Evolutionary conservation across 2,113 vertebrate genomes (phyloP).

Genomic region (Melanocharis versteri): DNA sequence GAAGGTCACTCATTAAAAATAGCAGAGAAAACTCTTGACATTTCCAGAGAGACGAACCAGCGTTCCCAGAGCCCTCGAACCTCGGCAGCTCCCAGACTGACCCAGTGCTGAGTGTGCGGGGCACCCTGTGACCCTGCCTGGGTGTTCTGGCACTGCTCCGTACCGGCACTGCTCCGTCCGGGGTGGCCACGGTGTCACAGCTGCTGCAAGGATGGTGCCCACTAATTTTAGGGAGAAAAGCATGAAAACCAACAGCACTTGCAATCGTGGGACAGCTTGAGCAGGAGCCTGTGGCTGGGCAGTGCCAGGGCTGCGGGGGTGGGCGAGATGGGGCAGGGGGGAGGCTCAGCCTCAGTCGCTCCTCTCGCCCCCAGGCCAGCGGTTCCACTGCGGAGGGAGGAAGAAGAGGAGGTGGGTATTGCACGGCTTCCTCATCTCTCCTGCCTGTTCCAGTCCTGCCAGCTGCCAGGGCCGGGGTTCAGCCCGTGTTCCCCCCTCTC

Average conservation of each 20-base stretch:
- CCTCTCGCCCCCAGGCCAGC: constrained; percentile 72
- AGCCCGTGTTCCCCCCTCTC: rapidly evolving
- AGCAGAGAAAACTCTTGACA: constrained; percentile 37
- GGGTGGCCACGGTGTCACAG: rapidly evolving
- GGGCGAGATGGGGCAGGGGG: background rate
- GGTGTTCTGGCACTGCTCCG: background rate
- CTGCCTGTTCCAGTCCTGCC: background rate
- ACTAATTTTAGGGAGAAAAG: background rate
- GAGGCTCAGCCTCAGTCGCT: background rate
- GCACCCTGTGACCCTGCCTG: background rate
- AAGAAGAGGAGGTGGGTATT: constrained; percentile 66
- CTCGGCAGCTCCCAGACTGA: background rate
- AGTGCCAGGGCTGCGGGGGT: background rate
- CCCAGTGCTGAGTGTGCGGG: rapidly evolving
- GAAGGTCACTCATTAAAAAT: constrained; percentile 62
- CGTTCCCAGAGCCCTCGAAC: background rate
- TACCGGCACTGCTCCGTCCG: rapidly evolving
- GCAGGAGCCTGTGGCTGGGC: background rate
- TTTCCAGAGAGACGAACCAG: background rate
- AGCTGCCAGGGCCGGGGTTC: background rate
- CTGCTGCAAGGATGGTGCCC: rapidly evolving
- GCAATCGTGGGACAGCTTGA: rapidly evolving
- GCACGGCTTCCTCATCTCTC: background rate
- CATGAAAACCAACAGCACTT: background rate
- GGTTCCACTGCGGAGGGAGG: constrained; percentile 77